Evolutionary conservation across 1,140 invertebrate genomes (phyloP).

Genomic region (Tetramorium simillimum): DNA sequence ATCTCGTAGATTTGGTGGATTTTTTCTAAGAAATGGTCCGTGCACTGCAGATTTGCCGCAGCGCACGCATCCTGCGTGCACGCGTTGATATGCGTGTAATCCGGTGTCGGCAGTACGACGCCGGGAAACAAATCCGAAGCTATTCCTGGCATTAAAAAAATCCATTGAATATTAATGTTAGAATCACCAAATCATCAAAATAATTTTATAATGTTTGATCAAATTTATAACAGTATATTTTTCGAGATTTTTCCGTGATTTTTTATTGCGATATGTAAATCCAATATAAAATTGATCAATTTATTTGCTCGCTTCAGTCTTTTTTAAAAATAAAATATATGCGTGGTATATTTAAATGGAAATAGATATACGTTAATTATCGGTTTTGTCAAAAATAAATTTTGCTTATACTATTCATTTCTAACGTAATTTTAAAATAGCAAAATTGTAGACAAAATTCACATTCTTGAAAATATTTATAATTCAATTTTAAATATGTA

Average conservation of each 20-base stretch:
- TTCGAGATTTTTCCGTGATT: background rate
- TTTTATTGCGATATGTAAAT: background rate
- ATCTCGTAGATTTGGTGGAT: slow-evolving; percentile 97
- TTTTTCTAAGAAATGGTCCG: slow-evolving; percentile 95
- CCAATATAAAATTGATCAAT: background rate
- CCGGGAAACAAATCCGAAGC: slow-evolving; percentile 97
- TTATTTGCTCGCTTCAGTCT: background rate
- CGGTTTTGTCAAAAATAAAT: background rate
- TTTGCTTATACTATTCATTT: background rate
- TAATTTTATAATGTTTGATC: background rate
- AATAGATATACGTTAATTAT: too few relatives aligned
- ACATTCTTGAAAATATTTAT: too few relatives aligned
- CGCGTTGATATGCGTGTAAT: slow-evolving; percentile 87
- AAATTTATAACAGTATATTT: background rate
- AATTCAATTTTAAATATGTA: too few relatives aligned
- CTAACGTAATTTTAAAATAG: too few relatives aligned
- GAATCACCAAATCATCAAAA: background rate
- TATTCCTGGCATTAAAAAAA: slow-evolving; percentile 84
- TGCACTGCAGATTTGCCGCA: slow-evolving; percentile 93
- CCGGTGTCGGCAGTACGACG: slow-evolving; percentile 90
- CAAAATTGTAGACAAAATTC: too few relatives aligned
- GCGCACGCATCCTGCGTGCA: slow-evolving; percentile 89
- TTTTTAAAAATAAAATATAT: background rate
- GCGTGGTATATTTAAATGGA: too few relatives aligned
- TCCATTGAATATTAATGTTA: background rate